Evolutionary conservation across 2,888 invertebrate genomes (phyloP).

Genomic region (Drosophila rubida): DNA sequence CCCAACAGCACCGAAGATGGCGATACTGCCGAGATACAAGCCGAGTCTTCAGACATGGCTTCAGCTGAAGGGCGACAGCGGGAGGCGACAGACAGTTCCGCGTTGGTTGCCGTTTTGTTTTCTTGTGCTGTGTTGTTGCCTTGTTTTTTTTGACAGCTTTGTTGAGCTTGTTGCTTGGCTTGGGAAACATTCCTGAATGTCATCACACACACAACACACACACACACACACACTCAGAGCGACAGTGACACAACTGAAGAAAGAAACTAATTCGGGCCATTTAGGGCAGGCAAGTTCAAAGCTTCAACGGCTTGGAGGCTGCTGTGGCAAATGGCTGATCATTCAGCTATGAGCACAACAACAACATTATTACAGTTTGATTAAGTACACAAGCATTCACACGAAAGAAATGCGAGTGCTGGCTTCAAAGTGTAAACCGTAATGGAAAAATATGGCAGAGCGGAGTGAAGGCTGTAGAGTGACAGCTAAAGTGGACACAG

Average conservation of each 20-base stretch:
- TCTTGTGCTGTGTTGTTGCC: background rate
- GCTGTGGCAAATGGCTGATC: conserved; percentile 27
- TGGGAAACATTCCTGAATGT: conserved; percentile 66
- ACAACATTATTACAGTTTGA: conserved; percentile 53
- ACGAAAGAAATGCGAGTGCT: conserved; percentile 18
- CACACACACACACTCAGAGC: background rate
- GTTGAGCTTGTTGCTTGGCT: conserved; percentile 55
- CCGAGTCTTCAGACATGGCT: conserved; percentile 50
- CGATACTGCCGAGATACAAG: conserved; percentile 62
- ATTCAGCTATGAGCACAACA: conserved; percentile 38
- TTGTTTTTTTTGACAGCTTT: conserved; percentile 59
- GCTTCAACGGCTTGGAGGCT: conserved; percentile 38
- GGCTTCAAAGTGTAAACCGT: too few relatives aligned
- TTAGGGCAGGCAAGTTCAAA: conserved; percentile 62
- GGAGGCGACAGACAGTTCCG: conserved; percentile 43
- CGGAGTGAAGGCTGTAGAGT: background rate
- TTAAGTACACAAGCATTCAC: conserved; percentile 53
- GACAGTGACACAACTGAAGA: conserved; percentile 8
- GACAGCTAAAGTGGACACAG: background rate
- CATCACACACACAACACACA: conserved; percentile 47
- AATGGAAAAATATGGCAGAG: conserved; percentile 9
- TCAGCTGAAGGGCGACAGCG: conserved; percentile 23
- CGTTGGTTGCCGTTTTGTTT: conserved; percentile 53
- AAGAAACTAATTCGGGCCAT: conserved; percentile 62
- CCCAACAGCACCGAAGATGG: conserved; percentile 52